Conservation (phyloP, 2,888 invertebrate genomes). For the Dendrolimus houi region DNA sequence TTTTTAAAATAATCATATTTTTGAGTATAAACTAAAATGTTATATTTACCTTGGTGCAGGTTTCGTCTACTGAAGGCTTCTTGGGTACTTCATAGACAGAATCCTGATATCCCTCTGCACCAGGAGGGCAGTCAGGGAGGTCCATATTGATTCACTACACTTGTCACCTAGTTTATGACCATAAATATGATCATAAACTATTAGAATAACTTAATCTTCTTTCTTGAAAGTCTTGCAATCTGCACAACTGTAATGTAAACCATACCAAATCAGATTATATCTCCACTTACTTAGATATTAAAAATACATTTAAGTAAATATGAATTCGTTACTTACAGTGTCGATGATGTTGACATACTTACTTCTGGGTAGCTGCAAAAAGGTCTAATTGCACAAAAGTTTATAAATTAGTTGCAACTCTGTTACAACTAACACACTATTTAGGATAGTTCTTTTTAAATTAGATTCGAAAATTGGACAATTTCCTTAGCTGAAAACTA, state of each 20-base stretch:
- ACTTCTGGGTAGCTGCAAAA: conserved; percentile 10
- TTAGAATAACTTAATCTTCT: conserved; percentile 25
- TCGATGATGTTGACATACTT: conserved; percentile 24
- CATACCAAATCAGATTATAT: conserved; percentile 11
- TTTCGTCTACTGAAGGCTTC: conserved; percentile 39
- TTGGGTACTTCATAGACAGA: conserved; percentile 53
- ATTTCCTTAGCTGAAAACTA: no score
- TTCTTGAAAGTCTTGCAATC: conserved; percentile 22
- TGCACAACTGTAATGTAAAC: conserved; percentile 45
- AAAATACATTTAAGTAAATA: conserved; percentile 26
- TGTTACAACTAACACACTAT: no score
- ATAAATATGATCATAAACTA: conserved; percentile 47
- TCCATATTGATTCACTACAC: conserved; percentile 71
- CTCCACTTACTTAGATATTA: neutral
- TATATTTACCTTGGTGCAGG: conserved; percentile 68
- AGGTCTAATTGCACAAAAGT: neutral
- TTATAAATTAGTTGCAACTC: neutral
- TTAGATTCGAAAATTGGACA: no score
- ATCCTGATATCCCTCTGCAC: conserved; percentile 67
- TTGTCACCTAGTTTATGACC: conserved; percentile 55
- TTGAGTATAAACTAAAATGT: conserved; percentile 8
- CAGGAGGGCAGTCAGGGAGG: conserved; percentile 66
- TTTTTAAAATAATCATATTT: neutral
- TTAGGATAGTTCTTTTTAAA: no score
- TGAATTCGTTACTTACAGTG: conserved; percentile 49